Evolutionary conservation across 2,113 vertebrate genomes (phyloP).

Genomic region (Anarhynchus alexandrinus): DNA sequence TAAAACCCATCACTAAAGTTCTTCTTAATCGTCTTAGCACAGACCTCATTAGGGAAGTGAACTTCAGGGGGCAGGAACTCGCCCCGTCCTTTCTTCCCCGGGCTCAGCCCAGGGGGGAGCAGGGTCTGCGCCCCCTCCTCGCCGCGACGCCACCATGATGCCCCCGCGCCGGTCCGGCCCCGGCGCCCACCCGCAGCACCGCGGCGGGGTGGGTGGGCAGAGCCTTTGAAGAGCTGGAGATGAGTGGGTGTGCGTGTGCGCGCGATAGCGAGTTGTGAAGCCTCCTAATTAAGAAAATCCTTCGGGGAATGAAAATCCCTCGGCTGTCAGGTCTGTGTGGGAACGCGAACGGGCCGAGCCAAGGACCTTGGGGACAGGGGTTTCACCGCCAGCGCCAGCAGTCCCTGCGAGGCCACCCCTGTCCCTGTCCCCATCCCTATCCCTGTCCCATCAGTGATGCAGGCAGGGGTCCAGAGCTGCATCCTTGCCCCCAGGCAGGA

Average conservation of each 20-base stretch:
- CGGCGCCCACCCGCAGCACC: accelerated
- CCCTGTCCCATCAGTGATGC: neutral
- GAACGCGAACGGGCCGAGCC: neutral
- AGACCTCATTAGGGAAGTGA: neutral
- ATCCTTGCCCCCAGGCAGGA: neutral
- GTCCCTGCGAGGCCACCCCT: neutral
- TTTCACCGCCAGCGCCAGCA: accelerated
- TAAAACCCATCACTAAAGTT: neutral
- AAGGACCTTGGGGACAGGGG: neutral
- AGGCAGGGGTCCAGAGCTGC: neutral
- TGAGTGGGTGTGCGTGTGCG: neutral
- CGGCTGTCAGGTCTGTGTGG: neutral
- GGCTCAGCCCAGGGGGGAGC: neutral
- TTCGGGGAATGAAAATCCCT: neutral
- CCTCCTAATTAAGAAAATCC: slow-evolving; percentile 33
- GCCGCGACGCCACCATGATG: accelerated
- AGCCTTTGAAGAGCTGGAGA: neutral
- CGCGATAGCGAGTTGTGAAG: accelerated
- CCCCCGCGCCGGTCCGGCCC: accelerated
- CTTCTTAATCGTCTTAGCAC: neutral
- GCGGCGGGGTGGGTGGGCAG: neutral
- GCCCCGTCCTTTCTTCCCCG: neutral
- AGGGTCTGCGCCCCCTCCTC: neutral
- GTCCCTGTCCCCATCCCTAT: neutral
- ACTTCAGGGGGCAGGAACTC: neutral